Conservation (phyloP, 2,888 invertebrate species). For the Polietes domitor region DNA sequence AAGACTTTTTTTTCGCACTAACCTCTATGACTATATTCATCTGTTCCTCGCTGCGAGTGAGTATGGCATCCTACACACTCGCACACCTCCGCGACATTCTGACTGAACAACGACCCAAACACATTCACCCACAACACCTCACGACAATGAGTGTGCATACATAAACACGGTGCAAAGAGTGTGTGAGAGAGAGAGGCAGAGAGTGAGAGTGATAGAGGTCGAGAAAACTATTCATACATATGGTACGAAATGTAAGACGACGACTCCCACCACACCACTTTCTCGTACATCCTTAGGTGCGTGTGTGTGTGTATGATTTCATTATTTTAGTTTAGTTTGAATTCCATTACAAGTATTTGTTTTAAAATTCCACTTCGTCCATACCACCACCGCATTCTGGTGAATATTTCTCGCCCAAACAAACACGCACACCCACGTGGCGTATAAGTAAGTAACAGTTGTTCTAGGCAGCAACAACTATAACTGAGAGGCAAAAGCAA, state of each 20-base stretch:
- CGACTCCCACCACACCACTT: background rate
- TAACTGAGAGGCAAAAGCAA: background rate
- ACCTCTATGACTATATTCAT: no score
- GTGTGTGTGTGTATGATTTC: slow-evolving; percentile 5
- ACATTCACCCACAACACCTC: background rate
- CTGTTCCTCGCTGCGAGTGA: no score
- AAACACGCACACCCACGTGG: slow-evolving; percentile 7
- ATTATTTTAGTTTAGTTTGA: slow-evolving; percentile 10
- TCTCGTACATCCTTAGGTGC: background rate
- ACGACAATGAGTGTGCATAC: background rate
- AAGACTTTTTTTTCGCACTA: no score
- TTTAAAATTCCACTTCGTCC: slow-evolving; percentile 2
- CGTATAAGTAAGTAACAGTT: background rate
- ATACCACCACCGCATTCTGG: background rate
- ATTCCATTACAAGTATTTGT: slow-evolving; percentile 3
- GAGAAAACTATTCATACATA: background rate
- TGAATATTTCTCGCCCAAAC: background rate
- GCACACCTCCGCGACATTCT: background rate
- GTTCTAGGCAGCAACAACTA: slow-evolving; percentile 1
- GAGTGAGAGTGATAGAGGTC: no score
- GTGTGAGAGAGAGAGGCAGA: no score
- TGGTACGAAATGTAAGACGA: background rate
- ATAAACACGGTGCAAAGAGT: no score
- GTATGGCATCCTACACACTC: background rate
- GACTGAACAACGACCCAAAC: background rate